Base-by-base conservation (phyloP, 2,888 invertebrate species). In the Standfussiana lucernea region DNA sequence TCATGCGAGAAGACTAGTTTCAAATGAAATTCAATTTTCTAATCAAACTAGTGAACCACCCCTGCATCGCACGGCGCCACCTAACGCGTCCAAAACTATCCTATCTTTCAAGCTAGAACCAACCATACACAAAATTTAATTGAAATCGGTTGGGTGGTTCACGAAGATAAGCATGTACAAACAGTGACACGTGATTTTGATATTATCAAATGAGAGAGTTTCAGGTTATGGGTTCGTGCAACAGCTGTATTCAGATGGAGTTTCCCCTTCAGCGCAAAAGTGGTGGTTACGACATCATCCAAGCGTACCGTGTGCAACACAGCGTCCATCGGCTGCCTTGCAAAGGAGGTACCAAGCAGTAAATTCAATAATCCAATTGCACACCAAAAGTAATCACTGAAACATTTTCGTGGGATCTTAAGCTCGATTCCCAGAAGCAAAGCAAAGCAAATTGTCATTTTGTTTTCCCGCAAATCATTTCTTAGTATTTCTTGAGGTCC, bases 231-330 rank as follows among this genome's bases (percentile, higher is more conserved):
- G 98, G 98, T 69, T 97, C 98, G 0, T 98, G 98, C 92, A 97
- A 98, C 91, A 97, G 97, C 89, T 97, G 97, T 11, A 91, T 98
- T 5, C 97, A 97, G 90, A 94, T 98, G 72, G 97, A 97, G 84
- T 98, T 98, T 93, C 98, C 98, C 0, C 96, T 98, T 84, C 97
- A 97, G 86, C 95, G 97, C 81, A 98, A 98, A 89, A 97, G 96
- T 87, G 98, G 98, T 0, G 97, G 97, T 68, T 98, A 97, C 89
- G 98, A 98, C 89, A 97, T 98, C 83, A 97, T 98, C 75, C 97
- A 97, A 75, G 98, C 97, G 0, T 98, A 98, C 95, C 95, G 98
- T 97, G 98, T 5, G 3, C 98, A 98, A 91, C 98, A 98, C 94
- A 98, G 98, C 91, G 97, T 97, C 50, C 98, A 98, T 91, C 97